Evolutionary conservation across 2,113 vertebrate genomes (phyloP), one percentile per base, ranked within the genome.

Genomic region (Chionodraco myersi): DNA sequence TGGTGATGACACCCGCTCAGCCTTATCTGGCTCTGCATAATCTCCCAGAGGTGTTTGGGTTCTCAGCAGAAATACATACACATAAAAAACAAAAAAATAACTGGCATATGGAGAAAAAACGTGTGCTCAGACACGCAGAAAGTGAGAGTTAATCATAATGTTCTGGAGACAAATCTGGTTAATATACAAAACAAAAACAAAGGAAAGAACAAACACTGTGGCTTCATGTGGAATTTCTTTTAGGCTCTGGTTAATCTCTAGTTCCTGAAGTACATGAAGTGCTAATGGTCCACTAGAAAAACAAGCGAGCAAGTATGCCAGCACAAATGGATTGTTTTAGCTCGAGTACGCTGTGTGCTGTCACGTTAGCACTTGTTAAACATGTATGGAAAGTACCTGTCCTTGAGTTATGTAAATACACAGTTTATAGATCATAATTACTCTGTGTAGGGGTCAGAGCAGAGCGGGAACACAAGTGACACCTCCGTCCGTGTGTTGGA

Each of bases 21-120:
- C 54, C 83, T 92, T 94, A 93, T 94, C 94, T 89, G 75, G 63
- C 61, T 54, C 75, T 45, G 34, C 44, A 56, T 83, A 87, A 89
- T 86, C 90, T 91, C 64, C 18, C 77, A 8, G 82, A 84, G 88
- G 82, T 91, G 91, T 90, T 91, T 90, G 80, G 71, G 69, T 87
- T 91, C 89, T 80, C 72, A 84, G 83, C 57, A 85, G 18, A 84
- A 77, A 79, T 47, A 82, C 57, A 44, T 45, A 75, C 63, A 62
- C 69, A 78, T 61, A 21, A 21, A 21, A 21, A 21, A 21, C 21
- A 44, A 70, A 83, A 81, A 75, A 75, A 86, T 1, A 53, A 52
- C 6, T 13, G 36, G 60, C 44, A 48, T 54, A 71, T 61, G 2
- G 26, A 62, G 53, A 51, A 34, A 45, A 41, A 41, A 41, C 7